phyloP scores from a whole-genome alignment of 2,797 vertebrate species.

The Hephaestus fuliginosus region DNA sequence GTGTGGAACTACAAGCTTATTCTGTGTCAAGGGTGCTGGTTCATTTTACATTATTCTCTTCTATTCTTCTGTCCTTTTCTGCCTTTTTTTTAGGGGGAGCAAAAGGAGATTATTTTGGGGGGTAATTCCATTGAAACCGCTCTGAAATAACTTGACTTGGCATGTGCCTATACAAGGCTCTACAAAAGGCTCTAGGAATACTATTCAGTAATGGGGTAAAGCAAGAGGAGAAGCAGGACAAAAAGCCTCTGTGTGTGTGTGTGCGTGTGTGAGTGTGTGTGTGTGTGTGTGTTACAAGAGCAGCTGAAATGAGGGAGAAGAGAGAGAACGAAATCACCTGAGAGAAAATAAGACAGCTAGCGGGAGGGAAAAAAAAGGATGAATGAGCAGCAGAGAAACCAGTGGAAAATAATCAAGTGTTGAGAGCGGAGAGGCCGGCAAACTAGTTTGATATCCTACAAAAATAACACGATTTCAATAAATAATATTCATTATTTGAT shows the following conservation, averaged over 20 bases:
- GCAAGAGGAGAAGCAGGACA: constrained; percentile 71
- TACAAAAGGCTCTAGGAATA: constrained; percentile 80
- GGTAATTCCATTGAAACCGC: constrained; percentile 79
- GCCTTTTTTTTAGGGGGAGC: constrained; percentile 29
- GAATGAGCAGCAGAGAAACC: constrained; percentile 54
- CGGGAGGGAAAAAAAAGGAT: constrained; percentile 30
- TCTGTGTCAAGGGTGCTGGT: constrained; percentile 65
- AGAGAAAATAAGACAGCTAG: constrained; percentile 71
- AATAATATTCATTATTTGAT: not conserved
- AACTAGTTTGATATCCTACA: not conserved
- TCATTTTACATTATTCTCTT: constrained; percentile 72
- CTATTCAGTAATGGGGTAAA: constrained; percentile 78
- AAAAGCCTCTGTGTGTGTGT: constrained; percentile 52
- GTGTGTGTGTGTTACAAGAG: constrained; percentile 41
- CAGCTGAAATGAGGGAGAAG: constrained; percentile 67
- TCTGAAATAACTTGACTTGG: constrained; percentile 83
- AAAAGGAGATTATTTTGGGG: constrained; percentile 79
- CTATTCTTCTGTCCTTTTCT: constrained; percentile 64
- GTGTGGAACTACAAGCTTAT: constrained; percentile 52
- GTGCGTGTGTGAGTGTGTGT: not conserved
- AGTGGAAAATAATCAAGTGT: constrained; percentile 52
- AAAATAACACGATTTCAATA: not conserved
- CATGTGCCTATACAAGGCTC: constrained; percentile 82
- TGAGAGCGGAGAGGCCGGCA: not conserved
- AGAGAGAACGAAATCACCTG: constrained; percentile 73